These are phyloP conservation scores for Drosophila emarginata DNA, from an alignment of 2,888 invertebrate genomes.

Conservation along the genomic window DNA sequence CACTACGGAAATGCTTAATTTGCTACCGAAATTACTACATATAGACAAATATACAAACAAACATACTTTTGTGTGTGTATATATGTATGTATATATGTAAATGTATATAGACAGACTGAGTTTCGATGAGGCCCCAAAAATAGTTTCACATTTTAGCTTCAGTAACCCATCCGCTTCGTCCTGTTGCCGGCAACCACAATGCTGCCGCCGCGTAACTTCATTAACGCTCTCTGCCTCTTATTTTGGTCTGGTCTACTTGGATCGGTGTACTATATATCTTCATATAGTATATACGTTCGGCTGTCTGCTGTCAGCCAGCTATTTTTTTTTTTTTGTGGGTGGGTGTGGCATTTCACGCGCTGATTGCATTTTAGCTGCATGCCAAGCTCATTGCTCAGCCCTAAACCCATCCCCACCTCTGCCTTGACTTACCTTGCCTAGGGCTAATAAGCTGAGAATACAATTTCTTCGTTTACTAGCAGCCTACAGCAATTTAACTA, in stretches of 20 bases:
- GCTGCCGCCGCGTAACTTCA: slow-evolving; percentile 42
- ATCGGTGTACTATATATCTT: slow-evolving; percentile 2
- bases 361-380: slow-evolving; percentile 39
- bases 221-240: slow-evolving; percentile 36
- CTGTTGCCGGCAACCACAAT: slow-evolving; percentile 23
- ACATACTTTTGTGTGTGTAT: slow-evolving; percentile 6
- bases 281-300: not conserved
- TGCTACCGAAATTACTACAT: slow-evolving; percentile 30
- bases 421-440: not conserved
- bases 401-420: not conserved
- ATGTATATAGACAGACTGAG: slow-evolving; percentile 5
- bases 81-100: too few species aligned
- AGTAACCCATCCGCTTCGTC: not conserved
- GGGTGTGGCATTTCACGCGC: slow-evolving; percentile 42
- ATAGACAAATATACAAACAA: slow-evolving; percentile 15
- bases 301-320: slow-evolving; percentile 2
- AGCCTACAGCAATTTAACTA: not conserved
- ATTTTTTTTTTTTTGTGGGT: not conserved
- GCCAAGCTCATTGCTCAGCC: not conserved
- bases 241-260: not conserved
- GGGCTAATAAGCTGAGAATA: slow-evolving; percentile 6
- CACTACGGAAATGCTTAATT: slow-evolving; percentile 35
- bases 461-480: slow-evolving; percentile 4
- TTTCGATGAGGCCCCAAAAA: slow-evolving; percentile 40
- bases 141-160: slow-evolving; percentile 43